Conservation (phyloP, 1,140 invertebrate species). For the Scaptomyza pallida region DNA sequence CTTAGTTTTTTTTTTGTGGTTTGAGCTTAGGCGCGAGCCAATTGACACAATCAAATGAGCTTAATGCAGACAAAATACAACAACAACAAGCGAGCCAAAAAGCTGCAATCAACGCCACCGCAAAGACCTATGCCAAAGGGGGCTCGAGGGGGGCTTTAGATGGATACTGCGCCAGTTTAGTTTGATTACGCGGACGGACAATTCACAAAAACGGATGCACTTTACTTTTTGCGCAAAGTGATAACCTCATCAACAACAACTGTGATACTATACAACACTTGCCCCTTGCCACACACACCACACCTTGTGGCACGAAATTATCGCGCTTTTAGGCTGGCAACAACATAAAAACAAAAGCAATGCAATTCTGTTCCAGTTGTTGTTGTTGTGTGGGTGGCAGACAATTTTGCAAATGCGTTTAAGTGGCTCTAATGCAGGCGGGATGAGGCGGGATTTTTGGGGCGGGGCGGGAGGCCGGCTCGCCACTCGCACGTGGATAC, state of each 20-base stretch:
- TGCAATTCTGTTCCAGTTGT: slow-evolving; percentile 27
- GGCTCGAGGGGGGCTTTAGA: not conserved
- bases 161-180: slow-evolving; percentile 71
- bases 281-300: not conserved
- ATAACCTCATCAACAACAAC: slow-evolving; percentile 65
- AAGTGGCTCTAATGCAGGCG: slow-evolving; percentile 77
- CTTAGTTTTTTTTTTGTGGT: slow-evolving; percentile 18
- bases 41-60: slow-evolving; percentile 79
- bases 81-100: slow-evolving; percentile 53
- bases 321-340: slow-evolving; percentile 56
- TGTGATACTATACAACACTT: not conserved
- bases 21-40: slow-evolving; percentile 75
- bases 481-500: slow-evolving; percentile 73
- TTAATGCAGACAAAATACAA: slow-evolving; percentile 59
- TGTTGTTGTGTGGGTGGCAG: slow-evolving; percentile 69
- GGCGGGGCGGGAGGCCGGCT: slow-evolving; percentile 24
- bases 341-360: not conserved
- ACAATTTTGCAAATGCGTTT: slow-evolving; percentile 80
- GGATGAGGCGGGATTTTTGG: slow-evolving; percentile 57
- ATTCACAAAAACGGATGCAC: slow-evolving; percentile 76
- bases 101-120: slow-evolving; percentile 62
- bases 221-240: slow-evolving; percentile 73
- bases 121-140: slow-evolving; percentile 3
- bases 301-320: slow-evolving; percentile 48
- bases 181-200: slow-evolving; percentile 70